Conservation (phyloP, 2,113 vertebrate species). For the Mastomys coucha region DNA sequence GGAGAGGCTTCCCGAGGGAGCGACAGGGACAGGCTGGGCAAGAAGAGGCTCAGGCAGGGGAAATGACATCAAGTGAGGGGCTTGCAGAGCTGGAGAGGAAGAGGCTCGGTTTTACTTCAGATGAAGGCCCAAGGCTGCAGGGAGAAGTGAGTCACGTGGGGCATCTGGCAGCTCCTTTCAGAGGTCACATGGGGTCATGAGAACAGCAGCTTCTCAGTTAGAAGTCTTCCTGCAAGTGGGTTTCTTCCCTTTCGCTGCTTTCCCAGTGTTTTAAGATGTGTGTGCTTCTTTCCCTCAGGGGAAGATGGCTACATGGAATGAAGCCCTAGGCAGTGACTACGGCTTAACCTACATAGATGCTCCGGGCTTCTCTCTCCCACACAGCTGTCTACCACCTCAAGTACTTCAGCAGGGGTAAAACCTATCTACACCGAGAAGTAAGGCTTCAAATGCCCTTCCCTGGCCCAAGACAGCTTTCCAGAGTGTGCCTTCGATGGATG, state of each 20-base stretch:
- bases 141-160: neutral
- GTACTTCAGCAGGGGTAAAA: neutral
- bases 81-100: neutral
- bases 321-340: accelerated
- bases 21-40: neutral
- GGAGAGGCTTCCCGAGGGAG: neutral
- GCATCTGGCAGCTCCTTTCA: neutral
- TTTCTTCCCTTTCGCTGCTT: neutral
- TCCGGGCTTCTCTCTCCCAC: too few relatives aligned
- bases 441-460: neutral
- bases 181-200: neutral
- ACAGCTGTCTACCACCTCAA: neutral
- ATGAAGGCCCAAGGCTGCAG: neutral
- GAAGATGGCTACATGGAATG: neutral
- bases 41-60: neutral
- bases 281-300: neutral
- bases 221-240: neutral
- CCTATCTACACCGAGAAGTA: neutral
- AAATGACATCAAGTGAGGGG: neutral
- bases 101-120: neutral
- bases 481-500: neutral
- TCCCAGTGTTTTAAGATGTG: neutral
- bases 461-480: neutral
- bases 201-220: neutral
- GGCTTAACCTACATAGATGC: neutral